Conservation (phyloP, 2,113 vertebrate genomes). For the Albula glossodonta region DNA sequence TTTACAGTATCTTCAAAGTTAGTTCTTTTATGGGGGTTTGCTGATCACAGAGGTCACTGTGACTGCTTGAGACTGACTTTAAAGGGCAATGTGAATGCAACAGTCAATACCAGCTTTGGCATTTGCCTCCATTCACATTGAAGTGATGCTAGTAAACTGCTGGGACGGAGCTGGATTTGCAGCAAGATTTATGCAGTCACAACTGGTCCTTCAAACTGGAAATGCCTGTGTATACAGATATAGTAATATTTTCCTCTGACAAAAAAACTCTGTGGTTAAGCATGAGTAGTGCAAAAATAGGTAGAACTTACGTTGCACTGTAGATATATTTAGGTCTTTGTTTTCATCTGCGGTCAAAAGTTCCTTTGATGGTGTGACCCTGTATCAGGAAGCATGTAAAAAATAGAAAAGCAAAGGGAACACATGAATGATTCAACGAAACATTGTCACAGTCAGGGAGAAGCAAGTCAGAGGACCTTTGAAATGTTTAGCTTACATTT, state of each 20-base stretch:
- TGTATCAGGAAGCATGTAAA: not conserved
- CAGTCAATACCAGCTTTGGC: too few species aligned
- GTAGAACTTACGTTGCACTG: not conserved
- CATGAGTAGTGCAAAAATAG: not conserved
- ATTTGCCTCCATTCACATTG: too few species aligned
- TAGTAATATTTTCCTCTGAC: not conserved
- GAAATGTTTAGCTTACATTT: not conserved
- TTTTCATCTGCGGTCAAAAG: not conserved
- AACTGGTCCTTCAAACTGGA: not conserved
- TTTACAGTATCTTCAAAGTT: not conserved
- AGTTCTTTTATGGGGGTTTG: not conserved
- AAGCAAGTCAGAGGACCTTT: not conserved
- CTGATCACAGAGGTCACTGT: not conserved
- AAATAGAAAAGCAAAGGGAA: not conserved
- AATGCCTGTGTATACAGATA: not conserved
- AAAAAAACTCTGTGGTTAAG: slow-evolving; percentile 11
- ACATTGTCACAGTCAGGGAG: not conserved
- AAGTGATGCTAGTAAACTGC: not conserved
- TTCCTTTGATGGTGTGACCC: not conserved
- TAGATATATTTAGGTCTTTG: not conserved
- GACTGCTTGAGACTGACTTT: too few species aligned
- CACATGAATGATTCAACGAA: not conserved
- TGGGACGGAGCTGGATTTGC: not conserved
- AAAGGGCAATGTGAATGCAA: too few species aligned
- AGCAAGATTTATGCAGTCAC: not conserved